These are phyloP conservation scores for Melanotus villosus DNA, from an alignment of 2,888 invertebrate genomes.

Conservation along the genomic window DNA sequence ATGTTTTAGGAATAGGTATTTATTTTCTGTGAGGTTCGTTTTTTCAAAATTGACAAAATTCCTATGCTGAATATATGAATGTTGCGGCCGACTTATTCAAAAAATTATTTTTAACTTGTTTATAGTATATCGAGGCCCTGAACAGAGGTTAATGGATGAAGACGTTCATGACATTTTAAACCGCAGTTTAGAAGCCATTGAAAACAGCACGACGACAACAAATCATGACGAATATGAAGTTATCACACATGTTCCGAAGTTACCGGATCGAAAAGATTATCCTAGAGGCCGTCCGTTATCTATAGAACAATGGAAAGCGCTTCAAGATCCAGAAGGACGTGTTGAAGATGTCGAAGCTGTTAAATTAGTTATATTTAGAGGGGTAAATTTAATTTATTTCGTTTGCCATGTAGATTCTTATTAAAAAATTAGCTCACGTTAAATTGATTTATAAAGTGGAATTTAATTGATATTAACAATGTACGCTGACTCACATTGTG, in stretches of 20 bases:
- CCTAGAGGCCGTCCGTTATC: constrained; percentile 82
- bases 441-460: too few species aligned
- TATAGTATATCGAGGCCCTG: constrained; percentile 76
- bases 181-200: constrained; percentile 70
- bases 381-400: constrained; percentile 80
- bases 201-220: constrained; percentile 68
- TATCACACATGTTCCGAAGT: constrained; percentile 75
- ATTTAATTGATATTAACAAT: too few species aligned
- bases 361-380: constrained; percentile 91
- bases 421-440: neutral
- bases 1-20: constrained; percentile 15
- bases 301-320: constrained; percentile 85
- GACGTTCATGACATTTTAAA: constrained; percentile 77
- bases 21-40: neutral
- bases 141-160: constrained; percentile 73
- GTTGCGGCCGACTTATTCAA: too few species aligned
- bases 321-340: constrained; percentile 85
- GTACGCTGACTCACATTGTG: too few species aligned
- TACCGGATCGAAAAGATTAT: constrained; percentile 79
- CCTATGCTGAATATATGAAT: too few species aligned
- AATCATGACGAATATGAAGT: constrained; percentile 83
- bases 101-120: constrained; percentile 35
- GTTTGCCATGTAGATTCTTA: too few species aligned
- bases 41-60: too few species aligned
- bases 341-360: constrained; percentile 84